A percentile compares a stretch with the other conserved stretches of the same genome.
These are phyloP conservation scores for Lacerta viridis DNA, from an alignment of 2,797 vertebrate species.

Conservation along the genomic window DNA sequence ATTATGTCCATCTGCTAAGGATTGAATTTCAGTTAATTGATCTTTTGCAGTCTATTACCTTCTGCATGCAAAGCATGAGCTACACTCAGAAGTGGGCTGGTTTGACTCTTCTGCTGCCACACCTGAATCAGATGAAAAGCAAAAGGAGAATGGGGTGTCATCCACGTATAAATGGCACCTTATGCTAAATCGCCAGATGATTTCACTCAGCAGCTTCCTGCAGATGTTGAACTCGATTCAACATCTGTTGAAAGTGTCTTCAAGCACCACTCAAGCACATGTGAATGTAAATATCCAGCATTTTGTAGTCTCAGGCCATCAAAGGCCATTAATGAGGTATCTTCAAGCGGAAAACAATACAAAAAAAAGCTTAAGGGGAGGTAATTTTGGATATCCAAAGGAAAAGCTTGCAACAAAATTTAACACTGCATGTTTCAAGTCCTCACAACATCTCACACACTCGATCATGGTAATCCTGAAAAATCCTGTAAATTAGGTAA, in stretches of 20 bases:
- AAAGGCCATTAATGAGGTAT: not conserved
- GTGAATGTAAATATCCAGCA: not conserved
- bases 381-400: not conserved
- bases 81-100: too few relatives aligned
- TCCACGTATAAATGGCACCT: too few relatives aligned
- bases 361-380: too few relatives aligned
- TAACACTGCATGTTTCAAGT: too few relatives aligned
- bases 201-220: not conserved
- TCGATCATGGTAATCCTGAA: too few relatives aligned
- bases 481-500: too few relatives aligned
- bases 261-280: not conserved
- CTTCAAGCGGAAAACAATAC: not conserved
- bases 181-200: not conserved
- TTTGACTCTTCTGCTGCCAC: constrained; percentile 10
- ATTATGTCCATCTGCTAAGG: too few relatives aligned
- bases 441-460: not conserved
- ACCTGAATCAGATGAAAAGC: too few relatives aligned
- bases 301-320: not conserved
- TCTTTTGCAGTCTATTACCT: too few relatives aligned
- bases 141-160: too few relatives aligned
- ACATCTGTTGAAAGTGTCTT: not conserved
- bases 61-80: too few relatives aligned
- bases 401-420: not conserved
- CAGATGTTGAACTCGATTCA: not conserved
- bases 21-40: too few relatives aligned